These are phyloP conservation scores for Sialis fuliginosa DNA, from an alignment of 2,888 invertebrate genomes.

Conservation along the genomic window DNA sequence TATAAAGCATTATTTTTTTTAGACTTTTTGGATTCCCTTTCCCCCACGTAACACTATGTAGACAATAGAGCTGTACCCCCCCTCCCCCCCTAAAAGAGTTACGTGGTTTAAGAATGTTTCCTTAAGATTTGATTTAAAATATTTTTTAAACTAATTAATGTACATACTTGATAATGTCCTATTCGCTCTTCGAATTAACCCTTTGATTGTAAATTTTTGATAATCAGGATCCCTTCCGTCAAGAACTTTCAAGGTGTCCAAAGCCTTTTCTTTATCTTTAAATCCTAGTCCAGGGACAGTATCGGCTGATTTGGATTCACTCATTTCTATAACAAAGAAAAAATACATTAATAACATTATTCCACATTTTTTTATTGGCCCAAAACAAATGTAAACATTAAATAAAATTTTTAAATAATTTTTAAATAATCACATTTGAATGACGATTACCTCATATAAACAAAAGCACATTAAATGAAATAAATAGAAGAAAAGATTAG, in stretches of 20 bases:
- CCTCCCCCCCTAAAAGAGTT: no score
- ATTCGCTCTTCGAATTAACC: constrained; percentile 51
- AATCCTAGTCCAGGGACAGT: constrained; percentile 59
- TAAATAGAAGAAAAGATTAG: no score
- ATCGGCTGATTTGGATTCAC: constrained; percentile 20
- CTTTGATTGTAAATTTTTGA: constrained; percentile 53
- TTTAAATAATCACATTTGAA: no score
- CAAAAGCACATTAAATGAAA: no score
- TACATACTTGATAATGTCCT: constrained; percentile 45
- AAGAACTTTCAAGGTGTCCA: constrained; percentile 44
- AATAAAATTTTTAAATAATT: no score
- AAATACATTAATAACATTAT: no score
- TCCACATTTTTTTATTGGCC: no score
- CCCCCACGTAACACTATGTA: no score
- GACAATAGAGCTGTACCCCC: no score
- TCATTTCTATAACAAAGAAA: not conserved
- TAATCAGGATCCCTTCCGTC: constrained; percentile 62
- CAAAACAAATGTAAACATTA: no score
- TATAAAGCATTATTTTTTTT: not conserved
- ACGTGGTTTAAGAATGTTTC: not conserved
- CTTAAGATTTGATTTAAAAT: not conserved
- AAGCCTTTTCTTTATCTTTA: constrained; percentile 58
- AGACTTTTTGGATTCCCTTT: no score
- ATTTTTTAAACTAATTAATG: not conserved
- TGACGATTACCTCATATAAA: no score